Conservation (phyloP, 2,888 invertebrate species). For the Phymatocera aterrima region DNA sequence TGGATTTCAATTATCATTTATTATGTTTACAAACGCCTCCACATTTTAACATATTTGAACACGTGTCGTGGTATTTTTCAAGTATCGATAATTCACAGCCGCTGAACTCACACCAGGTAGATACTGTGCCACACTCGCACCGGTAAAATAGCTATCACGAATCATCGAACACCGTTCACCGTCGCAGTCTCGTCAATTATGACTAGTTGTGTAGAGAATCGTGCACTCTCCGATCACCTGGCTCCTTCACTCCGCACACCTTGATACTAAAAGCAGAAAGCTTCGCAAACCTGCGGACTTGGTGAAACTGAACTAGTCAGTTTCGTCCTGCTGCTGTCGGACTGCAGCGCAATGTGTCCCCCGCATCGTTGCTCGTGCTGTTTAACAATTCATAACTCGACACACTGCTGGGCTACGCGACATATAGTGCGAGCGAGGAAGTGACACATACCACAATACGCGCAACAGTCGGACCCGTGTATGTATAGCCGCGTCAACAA, state of each 20-base stretch:
- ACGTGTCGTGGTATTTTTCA: neutral
- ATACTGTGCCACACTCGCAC: too few relatives aligned
- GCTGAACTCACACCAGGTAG: neutral
- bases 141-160: neutral
- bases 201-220: neutral
- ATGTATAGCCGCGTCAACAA: slow-evolving; percentile 10
- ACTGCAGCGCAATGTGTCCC: slow-evolving; percentile 33
- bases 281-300: neutral
- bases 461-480: too few relatives aligned
- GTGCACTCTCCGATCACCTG: neutral
- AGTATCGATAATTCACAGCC: neutral
- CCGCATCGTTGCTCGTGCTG: slow-evolving; percentile 26
- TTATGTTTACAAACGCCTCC: neutral
- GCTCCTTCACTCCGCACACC: too few relatives aligned
- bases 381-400: slow-evolving; percentile 33
- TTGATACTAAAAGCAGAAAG: neutral
- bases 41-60: neutral
- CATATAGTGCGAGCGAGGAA: neutral
- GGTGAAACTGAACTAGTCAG: neutral
- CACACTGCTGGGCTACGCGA: neutral
- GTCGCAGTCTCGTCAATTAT: neutral
- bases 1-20: neutral
- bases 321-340: slow-evolving; percentile 1
- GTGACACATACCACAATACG: neutral
- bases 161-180: neutral